Evolutionary conservation across 2,797 vertebrate species (phyloP).

Genomic region (Philypnodon macrostomus): DNA sequence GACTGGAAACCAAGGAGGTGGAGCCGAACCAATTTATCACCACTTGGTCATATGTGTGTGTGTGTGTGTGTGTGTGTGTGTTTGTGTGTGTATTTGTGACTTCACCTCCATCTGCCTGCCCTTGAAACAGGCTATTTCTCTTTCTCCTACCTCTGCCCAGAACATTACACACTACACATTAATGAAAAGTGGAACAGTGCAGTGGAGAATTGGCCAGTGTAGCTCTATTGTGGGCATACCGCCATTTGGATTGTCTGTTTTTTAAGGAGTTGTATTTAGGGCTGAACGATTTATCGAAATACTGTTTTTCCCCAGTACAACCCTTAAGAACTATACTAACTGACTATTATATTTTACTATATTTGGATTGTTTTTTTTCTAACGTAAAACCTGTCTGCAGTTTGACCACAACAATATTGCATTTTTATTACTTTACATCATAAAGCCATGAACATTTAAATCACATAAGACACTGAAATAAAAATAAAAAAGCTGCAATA

Average conservation of each 20-base stretch:
- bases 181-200: constrained; percentile 48
- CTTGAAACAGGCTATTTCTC: constrained; percentile 53
- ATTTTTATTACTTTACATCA: too few species aligned
- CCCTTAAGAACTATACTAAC: too few species aligned
- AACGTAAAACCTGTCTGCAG: too few species aligned
- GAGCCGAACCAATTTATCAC: constrained; percentile 60
- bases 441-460: too few species aligned
- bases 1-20: constrained; percentile 51
- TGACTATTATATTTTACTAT: too few species aligned
- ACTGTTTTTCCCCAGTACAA: too few species aligned
- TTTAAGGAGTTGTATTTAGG: constrained; percentile 5
- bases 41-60: constrained; percentile 23
- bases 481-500: too few species aligned
- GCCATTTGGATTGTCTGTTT: constrained; percentile 20
- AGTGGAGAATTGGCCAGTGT: constrained; percentile 37
- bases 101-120: constrained; percentile 60
- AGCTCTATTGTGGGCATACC: constrained; percentile 32
- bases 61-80: constrained; percentile 28
- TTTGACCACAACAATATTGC: too few species aligned
- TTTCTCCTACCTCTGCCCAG: constrained; percentile 5
- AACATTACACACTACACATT: constrained; percentile 17
- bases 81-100: constrained; percentile 27
- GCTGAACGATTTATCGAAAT: constrained; percentile 9
- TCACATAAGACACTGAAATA: too few species aligned
- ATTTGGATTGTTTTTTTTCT: too few species aligned